Base-by-base conservation (phyloP, 1,140 invertebrate species). In the Nasonia longicornis region DNA sequence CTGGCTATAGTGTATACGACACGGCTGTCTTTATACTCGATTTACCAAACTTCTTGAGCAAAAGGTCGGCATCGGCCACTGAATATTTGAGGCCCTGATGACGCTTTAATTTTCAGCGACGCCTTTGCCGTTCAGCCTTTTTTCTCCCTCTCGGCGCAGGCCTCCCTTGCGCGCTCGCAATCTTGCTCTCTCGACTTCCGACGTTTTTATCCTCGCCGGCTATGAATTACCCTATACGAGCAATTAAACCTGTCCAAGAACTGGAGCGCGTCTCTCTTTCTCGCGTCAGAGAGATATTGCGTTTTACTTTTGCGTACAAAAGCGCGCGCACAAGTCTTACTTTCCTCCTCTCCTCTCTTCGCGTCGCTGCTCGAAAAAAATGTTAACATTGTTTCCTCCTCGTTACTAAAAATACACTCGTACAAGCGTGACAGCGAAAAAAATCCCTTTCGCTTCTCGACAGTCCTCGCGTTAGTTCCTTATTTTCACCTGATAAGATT, bases 231-330 rank as follows among this genome's bases (percentile, higher is more conserved):
- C 66, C 29, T 67, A 29, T 67, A 67, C 66, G 29, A 67, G 66
- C 66, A 67, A 67, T 67, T 67, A 67, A 67, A 67, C 22, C 66
- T 67, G 66, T 67, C 66, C 66, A 67, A 67, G 66, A 67, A 67
- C 29, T 67, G 29, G 66, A 67, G 66, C 66, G 66, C 66, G 66
- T 67, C 66, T 67, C 29, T 67, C 66, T 67, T 14, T 67, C 29
- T 26, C 26, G 1, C 42, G 45, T 14, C 52, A 2, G 10, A 67
- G 10, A 67, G 66, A 67, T 31, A 67, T 29, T 67, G 29, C 66
- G 29, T 67, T 67, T 67, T 67, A 67, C 26, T 67, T 67, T 67
- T 67, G 22, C 22, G 66, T 67, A 29, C 31, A 31, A 31, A 67
- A 29, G 29, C 29, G 14, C 14, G 12, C 64, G 14, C 29, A 29